phyloP scores from a whole-genome alignment of 1,140 invertebrate species.

The Pomacea maculata region DNA sequence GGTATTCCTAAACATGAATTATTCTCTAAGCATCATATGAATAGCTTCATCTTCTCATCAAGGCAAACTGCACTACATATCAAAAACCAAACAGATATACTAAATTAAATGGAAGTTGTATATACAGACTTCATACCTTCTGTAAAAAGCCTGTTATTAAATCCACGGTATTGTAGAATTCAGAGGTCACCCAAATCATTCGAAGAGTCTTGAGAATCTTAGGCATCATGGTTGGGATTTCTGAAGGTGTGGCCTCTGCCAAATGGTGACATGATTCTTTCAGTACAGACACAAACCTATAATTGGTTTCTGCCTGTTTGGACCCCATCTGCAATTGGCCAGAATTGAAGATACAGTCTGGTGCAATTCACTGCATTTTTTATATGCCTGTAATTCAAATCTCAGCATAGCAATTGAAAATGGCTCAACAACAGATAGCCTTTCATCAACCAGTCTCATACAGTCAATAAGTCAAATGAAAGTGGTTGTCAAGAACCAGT shows the following conservation, averaged over 20 bases:
- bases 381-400: neutral
- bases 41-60: neutral
- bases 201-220: constrained; percentile 80
- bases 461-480: no score
- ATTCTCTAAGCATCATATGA: neutral
- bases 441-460: no score
- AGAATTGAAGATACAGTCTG: neutral
- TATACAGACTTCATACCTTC: constrained; percentile 58
- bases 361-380: no score
- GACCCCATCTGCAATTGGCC: constrained; percentile 68
- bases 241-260: constrained; percentile 71
- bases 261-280: constrained; percentile 76
- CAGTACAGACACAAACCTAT: constrained; percentile 80
- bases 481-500: no score
- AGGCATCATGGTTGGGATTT: constrained; percentile 75
- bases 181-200: constrained; percentile 84
- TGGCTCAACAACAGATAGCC: no score
- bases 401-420: no score
- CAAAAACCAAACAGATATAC: neutral
- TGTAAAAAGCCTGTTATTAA: constrained; percentile 79
- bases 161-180: constrained; percentile 75
- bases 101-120: neutral
- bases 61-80: neutral
- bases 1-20: neutral
- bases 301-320: constrained; percentile 79